A percentile compares a stretch with the other conserved stretches of the same genome.
phyloP scores from a whole-genome alignment of 2,888 invertebrate genomes.

The Scaptomyza tumidula region DNA sequence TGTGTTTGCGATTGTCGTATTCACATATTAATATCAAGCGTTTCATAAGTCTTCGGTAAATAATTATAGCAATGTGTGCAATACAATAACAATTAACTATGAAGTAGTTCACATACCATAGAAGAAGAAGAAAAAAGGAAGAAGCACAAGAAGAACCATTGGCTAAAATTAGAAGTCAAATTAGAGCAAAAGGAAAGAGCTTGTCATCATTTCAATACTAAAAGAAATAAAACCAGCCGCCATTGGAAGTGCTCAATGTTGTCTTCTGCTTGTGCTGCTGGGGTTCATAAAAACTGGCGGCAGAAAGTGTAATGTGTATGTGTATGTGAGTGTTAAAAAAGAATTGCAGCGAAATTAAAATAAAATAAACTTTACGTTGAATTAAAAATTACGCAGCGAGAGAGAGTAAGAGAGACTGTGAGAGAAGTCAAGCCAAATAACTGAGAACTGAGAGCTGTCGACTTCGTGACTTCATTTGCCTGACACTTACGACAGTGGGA shows the following conservation, averaged over 20 bases:
- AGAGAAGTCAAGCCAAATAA: constrained; percentile 41
- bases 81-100: too few species aligned
- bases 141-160: too few species aligned
- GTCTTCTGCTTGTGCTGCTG: constrained; percentile 2
- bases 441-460: constrained; percentile 51
- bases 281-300: constrained; percentile 44
- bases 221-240: constrained; percentile 13
- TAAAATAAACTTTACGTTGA: constrained; percentile 81
- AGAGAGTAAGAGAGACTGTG: neutral
- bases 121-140: too few species aligned
- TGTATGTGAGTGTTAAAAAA: constrained; percentile 47
- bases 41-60: too few species aligned
- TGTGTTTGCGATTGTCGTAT: too few species aligned
- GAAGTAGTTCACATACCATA: too few species aligned
- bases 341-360: constrained; percentile 78
- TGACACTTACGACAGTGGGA: constrained; percentile 74
- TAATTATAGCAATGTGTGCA: too few species aligned
- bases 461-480: constrained; percentile 84
- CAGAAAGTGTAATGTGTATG: constrained; percentile 15
- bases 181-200: constrained; percentile 32
- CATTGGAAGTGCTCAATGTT: constrained; percentile 21
- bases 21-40: too few species aligned
- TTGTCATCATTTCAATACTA: constrained; percentile 58
- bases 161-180: too few species aligned
- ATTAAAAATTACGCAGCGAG: constrained; percentile 69